A percentile compares a stretch with the other conserved stretches of the same genome.
Evolutionary conservation across 2,797 vertebrate species (phyloP).

Genomic region (Poecilia velifera): DNA sequence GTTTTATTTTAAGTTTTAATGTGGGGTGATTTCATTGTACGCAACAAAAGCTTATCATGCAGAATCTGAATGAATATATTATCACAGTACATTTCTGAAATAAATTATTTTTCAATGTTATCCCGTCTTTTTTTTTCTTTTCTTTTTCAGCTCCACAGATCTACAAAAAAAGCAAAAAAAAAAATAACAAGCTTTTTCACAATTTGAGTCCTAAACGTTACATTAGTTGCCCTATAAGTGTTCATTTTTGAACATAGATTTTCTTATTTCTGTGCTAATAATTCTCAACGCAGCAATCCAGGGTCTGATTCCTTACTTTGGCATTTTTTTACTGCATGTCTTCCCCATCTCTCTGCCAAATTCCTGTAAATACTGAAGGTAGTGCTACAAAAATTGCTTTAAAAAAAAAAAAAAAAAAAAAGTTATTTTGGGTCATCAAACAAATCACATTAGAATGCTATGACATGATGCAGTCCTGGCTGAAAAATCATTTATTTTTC

Average conservation of each 20-base stretch:
- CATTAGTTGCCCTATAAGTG: background rate
- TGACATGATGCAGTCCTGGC: background rate
- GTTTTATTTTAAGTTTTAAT: conserved; percentile 54
- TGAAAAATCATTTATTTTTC: background rate
- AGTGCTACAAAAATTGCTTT: background rate
- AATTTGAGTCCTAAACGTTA: background rate
- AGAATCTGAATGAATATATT: conserved; percentile 82
- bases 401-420: background rate
- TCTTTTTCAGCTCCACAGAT: conserved; percentile 25
- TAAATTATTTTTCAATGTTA: conserved; percentile 84
- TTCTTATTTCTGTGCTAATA: background rate
- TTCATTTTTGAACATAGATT: background rate
- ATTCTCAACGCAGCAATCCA: background rate
- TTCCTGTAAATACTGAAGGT: background rate
- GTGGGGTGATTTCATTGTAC: conserved; percentile 82
- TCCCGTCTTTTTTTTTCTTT: conserved; percentile 34
- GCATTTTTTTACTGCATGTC: background rate
- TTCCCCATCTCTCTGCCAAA: background rate
- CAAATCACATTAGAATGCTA: background rate
- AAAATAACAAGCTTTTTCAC: background rate
- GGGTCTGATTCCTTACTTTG: background rate
- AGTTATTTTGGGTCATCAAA: background rate
- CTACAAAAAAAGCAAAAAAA: background rate
- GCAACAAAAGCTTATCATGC: conserved; percentile 76
- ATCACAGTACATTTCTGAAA: conserved; percentile 82